Evolutionary conservation across 2,888 invertebrate genomes (phyloP), one percentile per base, ranked within the genome.

Genomic region (Pseudanteris insignis): DNA sequence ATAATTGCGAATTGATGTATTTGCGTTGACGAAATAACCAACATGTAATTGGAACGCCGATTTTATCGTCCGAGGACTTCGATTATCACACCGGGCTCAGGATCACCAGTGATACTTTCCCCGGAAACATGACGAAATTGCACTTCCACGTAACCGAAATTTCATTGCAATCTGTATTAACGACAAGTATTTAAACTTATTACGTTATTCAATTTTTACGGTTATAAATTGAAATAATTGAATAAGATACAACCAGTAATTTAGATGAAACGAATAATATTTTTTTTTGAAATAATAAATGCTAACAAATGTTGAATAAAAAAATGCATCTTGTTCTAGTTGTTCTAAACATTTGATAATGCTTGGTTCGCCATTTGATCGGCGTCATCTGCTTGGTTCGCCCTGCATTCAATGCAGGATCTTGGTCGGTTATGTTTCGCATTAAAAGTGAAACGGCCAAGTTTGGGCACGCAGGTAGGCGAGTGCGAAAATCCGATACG

Each of bases 21-120:
- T 55, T 36, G 47, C 47, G 30, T 57, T 57, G 57, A 47, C 41
- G 57, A 57, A 48, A 57, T 28, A 36, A 38, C 15, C 34, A 8
- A 29, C 15, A 28, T 24, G 48, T 36, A 41, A 48, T 43, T 57
- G 47, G 47, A 36, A 48, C 55, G 29, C 4, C 41, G 36, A 38
- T 44, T 28, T 30, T 44, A 30, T 30, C 44, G 25, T 8, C 14
- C 12, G 24, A 33, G 30, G 9, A 3, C 12, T 28, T 43, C 9
- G 51, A 33, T 13, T 21, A 29, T 51, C 34, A 34, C 26, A 11
- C 21, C 15, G 12, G 15, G 4, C 14, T n/a, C 15, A 28, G 4
- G 37, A 29, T 28, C 21, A 29, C 34, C 33, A 13, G 34, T 14
- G 18, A 41, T 29, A 41, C 54, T 54, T 54, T 54, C 46, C 24